Percentiles rank a stretch among this genome's conserved stretches.
phyloP scores from a whole-genome alignment of 2,113 vertebrate genomes.

The Australoheros scitulus region DNA sequence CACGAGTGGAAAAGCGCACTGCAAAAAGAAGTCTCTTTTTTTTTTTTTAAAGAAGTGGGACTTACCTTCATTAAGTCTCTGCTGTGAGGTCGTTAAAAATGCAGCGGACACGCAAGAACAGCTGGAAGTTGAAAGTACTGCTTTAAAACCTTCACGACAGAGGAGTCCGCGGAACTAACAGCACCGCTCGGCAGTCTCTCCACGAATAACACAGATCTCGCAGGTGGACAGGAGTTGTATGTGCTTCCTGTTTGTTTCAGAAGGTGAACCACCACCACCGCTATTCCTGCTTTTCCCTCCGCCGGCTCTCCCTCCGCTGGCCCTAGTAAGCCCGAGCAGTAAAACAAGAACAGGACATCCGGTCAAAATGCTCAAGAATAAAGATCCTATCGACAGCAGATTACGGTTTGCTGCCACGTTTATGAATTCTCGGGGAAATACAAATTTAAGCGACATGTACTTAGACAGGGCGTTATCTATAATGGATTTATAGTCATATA shows the following conservation, averaged over 20 bases:
- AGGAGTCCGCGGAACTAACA: neutral
- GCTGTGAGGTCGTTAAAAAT: neutral
- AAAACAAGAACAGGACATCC: conserved; percentile 13
- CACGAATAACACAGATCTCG: conserved; percentile 3
- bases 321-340: neutral
- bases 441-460: neutral
- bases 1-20: neutral
- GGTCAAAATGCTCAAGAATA: conserved; percentile 29
- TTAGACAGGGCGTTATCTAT: neutral
- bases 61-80: conserved; percentile 52
- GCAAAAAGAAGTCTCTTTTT: neutral
- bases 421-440: neutral
- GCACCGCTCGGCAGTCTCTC: neutral
- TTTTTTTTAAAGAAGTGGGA: neutral
- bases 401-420: neutral
- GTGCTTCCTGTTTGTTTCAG: conserved; percentile 72
- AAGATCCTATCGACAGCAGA: neutral
- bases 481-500: neutral
- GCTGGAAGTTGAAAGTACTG: conserved; percentile 8
- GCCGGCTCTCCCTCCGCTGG: conserved; percentile 27
- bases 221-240: conserved; percentile 46
- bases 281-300: conserved; percentile 16
- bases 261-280: conserved; percentile 47
- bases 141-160: neutral
- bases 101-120: neutral